These are phyloP conservation scores for Aromia moschata DNA, from an alignment of 2,888 invertebrate species.

Conservation along the genomic window DNA sequence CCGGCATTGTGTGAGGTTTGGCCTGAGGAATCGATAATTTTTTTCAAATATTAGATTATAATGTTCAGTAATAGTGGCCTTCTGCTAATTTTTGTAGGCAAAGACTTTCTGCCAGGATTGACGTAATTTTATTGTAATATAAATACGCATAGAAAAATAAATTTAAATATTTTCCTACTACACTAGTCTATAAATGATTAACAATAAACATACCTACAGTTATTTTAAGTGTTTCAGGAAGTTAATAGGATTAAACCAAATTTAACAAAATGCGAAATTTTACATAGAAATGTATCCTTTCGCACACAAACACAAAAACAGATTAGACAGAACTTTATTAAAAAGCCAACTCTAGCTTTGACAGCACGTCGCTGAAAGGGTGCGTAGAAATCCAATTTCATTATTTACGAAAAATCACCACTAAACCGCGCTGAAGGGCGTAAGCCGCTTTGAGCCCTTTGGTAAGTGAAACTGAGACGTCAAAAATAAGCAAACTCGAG, in stretches of 20 bases:
- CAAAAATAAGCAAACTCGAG: not conserved
- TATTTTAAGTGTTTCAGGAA: too few species aligned
- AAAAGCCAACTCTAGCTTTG: not conserved
- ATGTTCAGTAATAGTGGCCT: too few species aligned
- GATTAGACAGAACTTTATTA: not conserved
- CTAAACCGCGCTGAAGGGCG: not conserved
- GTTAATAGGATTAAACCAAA: not conserved
- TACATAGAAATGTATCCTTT: not conserved
- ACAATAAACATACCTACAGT: too few species aligned
- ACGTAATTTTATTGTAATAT: too few species aligned
- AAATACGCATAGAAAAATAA: too few species aligned
- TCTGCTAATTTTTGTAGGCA: too few species aligned
- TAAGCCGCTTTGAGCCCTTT: slow-evolving; percentile 13
- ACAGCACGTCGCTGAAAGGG: not conserved
- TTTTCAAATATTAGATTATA: too few species aligned
- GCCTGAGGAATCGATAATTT: too few species aligned
- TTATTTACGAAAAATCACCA: slow-evolving; percentile 8
- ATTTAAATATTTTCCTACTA: too few species aligned
- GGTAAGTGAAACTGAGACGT: slow-evolving; percentile 11
- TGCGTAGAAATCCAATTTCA: slow-evolving; percentile 9
- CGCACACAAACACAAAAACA: not conserved
- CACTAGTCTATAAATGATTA: too few species aligned
- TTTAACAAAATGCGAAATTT: not conserved
- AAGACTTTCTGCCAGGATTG: too few species aligned
- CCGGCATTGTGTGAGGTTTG: too few species aligned